phyloP scores from a whole-genome alignment of 2,888 invertebrate species.

The Lathronympha strigana region DNA sequence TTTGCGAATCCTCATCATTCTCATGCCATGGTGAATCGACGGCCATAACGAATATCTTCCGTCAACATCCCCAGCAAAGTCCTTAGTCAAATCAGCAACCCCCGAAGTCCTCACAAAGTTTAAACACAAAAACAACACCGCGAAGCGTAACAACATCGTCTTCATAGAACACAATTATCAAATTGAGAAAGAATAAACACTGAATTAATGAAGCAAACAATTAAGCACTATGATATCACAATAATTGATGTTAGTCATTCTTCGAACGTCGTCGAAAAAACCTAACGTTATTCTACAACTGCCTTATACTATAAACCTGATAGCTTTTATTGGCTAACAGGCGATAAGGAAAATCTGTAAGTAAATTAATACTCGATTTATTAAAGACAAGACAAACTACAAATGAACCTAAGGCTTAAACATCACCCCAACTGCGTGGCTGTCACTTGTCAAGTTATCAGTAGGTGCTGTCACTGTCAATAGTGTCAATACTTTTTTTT shows the following conservation, averaged over 20 bases:
- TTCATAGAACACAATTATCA: slow-evolving; percentile 22
- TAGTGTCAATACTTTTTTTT: too few relatives aligned
- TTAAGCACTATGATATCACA: slow-evolving; percentile 18
- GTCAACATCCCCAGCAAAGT: slow-evolving; percentile 51
- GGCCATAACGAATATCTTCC: slow-evolving; percentile 65
- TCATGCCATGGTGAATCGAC: slow-evolving; percentile 62
- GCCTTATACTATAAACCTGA: not conserved
- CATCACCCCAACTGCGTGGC: not conserved
- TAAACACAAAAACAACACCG: slow-evolving; percentile 59
- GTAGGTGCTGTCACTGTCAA: too few relatives aligned
- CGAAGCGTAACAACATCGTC: slow-evolving; percentile 60
- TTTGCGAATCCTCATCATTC: slow-evolving; percentile 54
- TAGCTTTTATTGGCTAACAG: not conserved
- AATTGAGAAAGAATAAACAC: slow-evolving; percentile 26
- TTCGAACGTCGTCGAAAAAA: not conserved
- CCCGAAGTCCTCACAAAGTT: slow-evolving; percentile 58
- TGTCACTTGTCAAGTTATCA: too few relatives aligned
- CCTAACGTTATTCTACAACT: slow-evolving; percentile 12
- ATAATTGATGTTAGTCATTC: slow-evolving; percentile 28
- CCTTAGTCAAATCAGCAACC: slow-evolving; percentile 45
- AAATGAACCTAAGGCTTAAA: too few relatives aligned
- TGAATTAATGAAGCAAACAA: slow-evolving; percentile 27
- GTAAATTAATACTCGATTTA: not conserved
- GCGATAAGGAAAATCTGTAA: slow-evolving; percentile 5
- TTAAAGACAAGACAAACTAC: too few relatives aligned